Evolutionary conservation across 1,140 invertebrate species (phyloP).

Genomic region (Tetramorium alpestre): DNA sequence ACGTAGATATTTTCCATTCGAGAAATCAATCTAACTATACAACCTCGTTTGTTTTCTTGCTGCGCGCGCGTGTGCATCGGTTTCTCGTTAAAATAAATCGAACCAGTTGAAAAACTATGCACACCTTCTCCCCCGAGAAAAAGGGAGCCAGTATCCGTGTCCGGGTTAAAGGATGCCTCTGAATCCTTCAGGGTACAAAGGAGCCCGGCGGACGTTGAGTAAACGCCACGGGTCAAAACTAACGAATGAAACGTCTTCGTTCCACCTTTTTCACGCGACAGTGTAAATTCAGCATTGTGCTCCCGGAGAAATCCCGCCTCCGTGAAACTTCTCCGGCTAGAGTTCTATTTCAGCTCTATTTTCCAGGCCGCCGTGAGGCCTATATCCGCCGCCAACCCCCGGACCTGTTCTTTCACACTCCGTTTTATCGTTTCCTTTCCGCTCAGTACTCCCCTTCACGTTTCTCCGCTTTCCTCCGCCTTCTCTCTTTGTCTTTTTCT

Average conservation of each 20-base stretch:
- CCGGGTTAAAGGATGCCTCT: constrained; percentile 70
- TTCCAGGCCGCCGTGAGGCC: constrained; percentile 24
- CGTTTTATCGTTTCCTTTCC: constrained; percentile 64
- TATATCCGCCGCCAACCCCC: constrained; percentile 10
- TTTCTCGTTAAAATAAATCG: constrained; percentile 61
- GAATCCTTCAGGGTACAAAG: constrained; percentile 56
- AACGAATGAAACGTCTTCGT: constrained; percentile 73
- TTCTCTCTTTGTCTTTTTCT: neutral
- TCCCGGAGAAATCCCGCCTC: constrained; percentile 71
- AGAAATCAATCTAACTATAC: constrained; percentile 42
- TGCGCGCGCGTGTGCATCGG: constrained; percentile 11
- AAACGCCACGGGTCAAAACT: constrained; percentile 73
- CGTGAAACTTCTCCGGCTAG: constrained; percentile 37
- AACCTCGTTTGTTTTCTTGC: constrained; percentile 32
- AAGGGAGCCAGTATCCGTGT: constrained; percentile 4
- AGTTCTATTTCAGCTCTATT: constrained; percentile 65
- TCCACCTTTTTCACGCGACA: constrained; percentile 65
- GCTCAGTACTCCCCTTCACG: neutral
- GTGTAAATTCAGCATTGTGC: constrained; percentile 77
- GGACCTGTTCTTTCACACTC: constrained; percentile 1
- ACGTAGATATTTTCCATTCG: constrained; percentile 16
- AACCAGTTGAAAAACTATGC: constrained; percentile 50
- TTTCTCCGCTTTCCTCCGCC: neutral
- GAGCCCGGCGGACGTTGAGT: constrained; percentile 68
- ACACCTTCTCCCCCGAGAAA: constrained; percentile 30